Evolutionary conservation across 2,113 vertebrate genomes (phyloP).

Genomic region (Halcyon malimbica): DNA sequence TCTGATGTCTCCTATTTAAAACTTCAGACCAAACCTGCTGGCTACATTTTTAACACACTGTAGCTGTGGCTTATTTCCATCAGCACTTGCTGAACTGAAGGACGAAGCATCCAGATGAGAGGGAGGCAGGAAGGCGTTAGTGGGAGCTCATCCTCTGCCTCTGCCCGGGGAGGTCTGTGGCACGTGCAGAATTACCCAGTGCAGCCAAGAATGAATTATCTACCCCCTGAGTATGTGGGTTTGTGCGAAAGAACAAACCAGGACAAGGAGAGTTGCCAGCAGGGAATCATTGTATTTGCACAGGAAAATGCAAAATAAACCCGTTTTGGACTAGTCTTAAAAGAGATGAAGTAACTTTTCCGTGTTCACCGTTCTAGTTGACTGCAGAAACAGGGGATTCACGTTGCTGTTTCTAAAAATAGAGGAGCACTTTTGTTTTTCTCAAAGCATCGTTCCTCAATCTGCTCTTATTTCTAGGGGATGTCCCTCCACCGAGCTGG

Average conservation of each 20-base stretch:
- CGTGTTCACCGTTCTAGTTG: accelerated
- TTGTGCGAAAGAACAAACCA: background rate
- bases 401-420: background rate
- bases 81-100: background rate
- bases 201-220: background rate
- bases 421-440: slow-evolving; percentile 18
- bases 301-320: background rate
- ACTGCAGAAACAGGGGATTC: background rate
- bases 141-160: background rate
- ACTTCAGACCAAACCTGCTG: background rate
- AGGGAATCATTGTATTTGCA: background rate
- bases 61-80: background rate
- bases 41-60: background rate
- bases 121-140: background rate
- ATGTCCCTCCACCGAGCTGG: background rate
- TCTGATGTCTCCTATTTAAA: background rate
- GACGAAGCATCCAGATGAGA: background rate
- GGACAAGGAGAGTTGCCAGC: background rate
- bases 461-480: slow-evolving; percentile 19
- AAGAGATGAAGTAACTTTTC: background rate
- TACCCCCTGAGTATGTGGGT: accelerated
- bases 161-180: background rate
- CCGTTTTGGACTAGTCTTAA: background rate
- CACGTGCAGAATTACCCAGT: background rate
- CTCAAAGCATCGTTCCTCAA: background rate